phyloP scores from a whole-genome alignment of 2,888 invertebrate genomes.

The Eupsilia transversa region DNA sequence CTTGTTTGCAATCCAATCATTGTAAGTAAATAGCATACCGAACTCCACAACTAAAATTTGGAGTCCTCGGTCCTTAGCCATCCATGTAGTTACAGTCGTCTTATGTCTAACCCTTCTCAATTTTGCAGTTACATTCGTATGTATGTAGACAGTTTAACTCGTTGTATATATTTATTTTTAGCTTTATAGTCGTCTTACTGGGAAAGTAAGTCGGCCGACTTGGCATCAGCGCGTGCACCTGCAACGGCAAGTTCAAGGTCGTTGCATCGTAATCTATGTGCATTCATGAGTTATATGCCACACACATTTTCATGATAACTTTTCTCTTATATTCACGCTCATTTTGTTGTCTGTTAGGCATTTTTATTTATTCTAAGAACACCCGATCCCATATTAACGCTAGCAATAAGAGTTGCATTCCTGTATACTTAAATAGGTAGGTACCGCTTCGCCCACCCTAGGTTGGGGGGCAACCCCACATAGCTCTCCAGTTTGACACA shows the following conservation, averaged over 20 bases:
- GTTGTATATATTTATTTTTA: conserved; percentile 35
- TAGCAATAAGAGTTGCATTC: background rate
- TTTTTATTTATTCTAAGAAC: background rate
- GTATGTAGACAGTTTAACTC: conserved; percentile 16
- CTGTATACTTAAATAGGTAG: background rate
- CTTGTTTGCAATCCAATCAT: background rate
- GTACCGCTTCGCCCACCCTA: background rate
- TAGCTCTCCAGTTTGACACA: background rate
- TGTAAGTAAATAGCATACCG: background rate
- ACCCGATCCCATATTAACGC: background rate
- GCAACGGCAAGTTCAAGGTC: conserved; percentile 59
- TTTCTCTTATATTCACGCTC: background rate
- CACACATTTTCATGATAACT: background rate
- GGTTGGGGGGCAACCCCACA: background rate
- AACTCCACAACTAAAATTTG: background rate
- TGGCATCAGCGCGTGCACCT: conserved; percentile 50
- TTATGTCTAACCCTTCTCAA: background rate
- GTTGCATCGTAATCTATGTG: conserved; percentile 31
- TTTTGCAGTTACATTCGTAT: conserved; percentile 20
- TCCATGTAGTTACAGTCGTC: background rate
- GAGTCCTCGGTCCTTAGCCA: background rate
- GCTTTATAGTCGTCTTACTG: conserved; percentile 27
- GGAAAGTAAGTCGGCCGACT: conserved; percentile 48
- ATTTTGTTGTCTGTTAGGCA: background rate
- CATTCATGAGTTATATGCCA: background rate